These are phyloP conservation scores for Scatophagus argus DNA, from an alignment of 2,113 vertebrate species.

Conservation along the genomic window DNA sequence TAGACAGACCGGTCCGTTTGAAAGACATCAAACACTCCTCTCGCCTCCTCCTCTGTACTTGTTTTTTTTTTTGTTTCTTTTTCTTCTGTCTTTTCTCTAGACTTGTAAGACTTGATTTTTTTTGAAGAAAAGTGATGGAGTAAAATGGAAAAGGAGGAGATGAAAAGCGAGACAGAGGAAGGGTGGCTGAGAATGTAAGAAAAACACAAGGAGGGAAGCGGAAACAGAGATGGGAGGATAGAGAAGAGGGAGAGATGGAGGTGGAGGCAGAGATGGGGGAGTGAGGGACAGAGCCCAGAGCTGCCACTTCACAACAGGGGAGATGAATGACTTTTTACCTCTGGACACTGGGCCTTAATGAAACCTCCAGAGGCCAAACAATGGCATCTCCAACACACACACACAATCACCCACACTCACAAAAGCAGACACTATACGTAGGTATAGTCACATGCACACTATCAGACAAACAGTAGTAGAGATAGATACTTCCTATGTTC, in stretches of 20 bases:
- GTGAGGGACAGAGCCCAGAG: slow-evolving; percentile 65
- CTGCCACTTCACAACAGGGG: slow-evolving; percentile 84
- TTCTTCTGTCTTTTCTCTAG: slow-evolving; percentile 4
- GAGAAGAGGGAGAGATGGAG: slow-evolving; percentile 40
- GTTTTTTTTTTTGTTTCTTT: slow-evolving; percentile 4
- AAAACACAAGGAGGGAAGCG: slow-evolving; percentile 51
- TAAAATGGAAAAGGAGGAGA: slow-evolving; percentile 46
- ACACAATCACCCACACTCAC: slow-evolving; percentile 28
- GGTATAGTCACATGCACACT: slow-evolving; percentile 34
- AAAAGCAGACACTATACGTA: slow-evolving; percentile 31
- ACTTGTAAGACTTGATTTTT: slow-evolving; percentile 31
- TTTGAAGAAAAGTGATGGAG: slow-evolving; percentile 38
- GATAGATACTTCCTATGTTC: slow-evolving; percentile 9
- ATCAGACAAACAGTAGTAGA: slow-evolving; percentile 15
- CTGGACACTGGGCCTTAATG: slow-evolving; percentile 87
- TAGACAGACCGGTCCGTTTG: slow-evolving; percentile 80
- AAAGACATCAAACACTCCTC: slow-evolving; percentile 82
- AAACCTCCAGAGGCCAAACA: slow-evolving; percentile 88
- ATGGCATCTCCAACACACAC: slow-evolving; percentile 76
- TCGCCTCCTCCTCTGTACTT: slow-evolving; percentile 40
- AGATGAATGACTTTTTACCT: slow-evolving; percentile 88
- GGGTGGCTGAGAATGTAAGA: slow-evolving; percentile 16
- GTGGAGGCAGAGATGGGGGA: slow-evolving; percentile 20
- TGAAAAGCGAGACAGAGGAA: slow-evolving; percentile 42
- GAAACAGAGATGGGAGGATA: slow-evolving; percentile 50